A percentile compares a stretch with the other conserved stretches of the same genome.
Conservation (phyloP, 2,888 invertebrate genomes). For the Brachyptera putata region DNA sequence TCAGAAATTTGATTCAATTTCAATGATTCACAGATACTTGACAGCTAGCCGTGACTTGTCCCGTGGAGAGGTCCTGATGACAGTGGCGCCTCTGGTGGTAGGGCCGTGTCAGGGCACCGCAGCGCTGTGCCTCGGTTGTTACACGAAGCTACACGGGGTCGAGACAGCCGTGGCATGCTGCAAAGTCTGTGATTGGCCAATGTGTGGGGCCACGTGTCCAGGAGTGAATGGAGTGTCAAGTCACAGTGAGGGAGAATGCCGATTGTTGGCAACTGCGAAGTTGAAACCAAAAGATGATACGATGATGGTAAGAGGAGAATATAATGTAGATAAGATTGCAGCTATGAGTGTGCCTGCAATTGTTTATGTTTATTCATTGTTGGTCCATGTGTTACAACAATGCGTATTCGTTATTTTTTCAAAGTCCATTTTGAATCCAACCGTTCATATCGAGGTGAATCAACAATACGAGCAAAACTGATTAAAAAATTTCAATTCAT, state of each 20-base stretch:
- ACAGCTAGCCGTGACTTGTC: constrained; percentile 37
- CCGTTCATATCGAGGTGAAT: too few relatives aligned
- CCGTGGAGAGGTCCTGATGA: constrained; percentile 37
- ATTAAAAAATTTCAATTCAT: too few relatives aligned
- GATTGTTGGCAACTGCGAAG: background rate
- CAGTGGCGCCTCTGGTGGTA: constrained; percentile 39
- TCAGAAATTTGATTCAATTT: too few relatives aligned
- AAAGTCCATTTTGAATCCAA: too few relatives aligned
- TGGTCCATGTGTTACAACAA: too few relatives aligned
- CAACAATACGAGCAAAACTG: too few relatives aligned
- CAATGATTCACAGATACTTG: constrained; percentile 36
- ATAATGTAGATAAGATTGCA: too few relatives aligned
- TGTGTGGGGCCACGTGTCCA: constrained; percentile 37
- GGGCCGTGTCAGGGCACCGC: constrained; percentile 38
- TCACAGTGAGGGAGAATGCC: constrained; percentile 29
- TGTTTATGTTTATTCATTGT: too few relatives aligned
- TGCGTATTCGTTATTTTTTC: too few relatives aligned
- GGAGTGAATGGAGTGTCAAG: constrained; percentile 33
- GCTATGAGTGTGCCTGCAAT: too few relatives aligned
- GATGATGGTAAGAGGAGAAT: constrained; percentile 9
- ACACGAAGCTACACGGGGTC: constrained; percentile 23
- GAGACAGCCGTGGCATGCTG: background rate
- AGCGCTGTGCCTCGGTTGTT: constrained; percentile 40
- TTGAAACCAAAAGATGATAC: constrained; percentile 6
- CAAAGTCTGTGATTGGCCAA: constrained; percentile 39